Conservation (phyloP, 1,140 invertebrate genomes). For the Cotesia vestalis region DNA sequence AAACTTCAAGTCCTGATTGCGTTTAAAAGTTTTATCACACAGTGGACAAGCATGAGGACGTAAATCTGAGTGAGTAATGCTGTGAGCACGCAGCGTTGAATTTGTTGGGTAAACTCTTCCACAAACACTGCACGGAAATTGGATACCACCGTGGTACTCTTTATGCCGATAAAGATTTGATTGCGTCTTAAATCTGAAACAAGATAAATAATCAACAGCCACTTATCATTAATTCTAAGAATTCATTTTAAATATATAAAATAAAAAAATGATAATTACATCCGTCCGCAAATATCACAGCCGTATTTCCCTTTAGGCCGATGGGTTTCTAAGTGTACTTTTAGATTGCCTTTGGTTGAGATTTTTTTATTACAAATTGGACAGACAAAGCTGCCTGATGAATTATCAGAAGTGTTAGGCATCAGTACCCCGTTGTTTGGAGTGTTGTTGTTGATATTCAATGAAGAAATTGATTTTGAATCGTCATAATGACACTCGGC, state of each 20-base stretch:
- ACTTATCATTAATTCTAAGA: slow-evolving; percentile 18
- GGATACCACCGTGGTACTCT: slow-evolving; percentile 72
- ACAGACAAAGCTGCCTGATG: slow-evolving; percentile 64
- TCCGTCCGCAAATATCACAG: slow-evolving; percentile 75
- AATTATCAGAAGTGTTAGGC: slow-evolving; percentile 33
- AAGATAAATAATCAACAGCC: slow-evolving; percentile 10
- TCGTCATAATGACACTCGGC: slow-evolving; percentile 36
- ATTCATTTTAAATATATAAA: slow-evolving; percentile 16
- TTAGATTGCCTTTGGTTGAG: slow-evolving; percentile 72
- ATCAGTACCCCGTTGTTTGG: slow-evolving; percentile 43
- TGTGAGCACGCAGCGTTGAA: slow-evolving; percentile 75
- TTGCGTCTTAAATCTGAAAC: slow-evolving; percentile 75
- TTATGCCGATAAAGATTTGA: slow-evolving; percentile 74
- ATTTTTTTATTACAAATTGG: slow-evolving; percentile 72
- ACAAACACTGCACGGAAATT: slow-evolving; percentile 74
- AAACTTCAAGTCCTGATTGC: slow-evolving; percentile 81
- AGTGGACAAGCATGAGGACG: slow-evolving; percentile 75
- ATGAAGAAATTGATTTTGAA: slow-evolving; percentile 45
- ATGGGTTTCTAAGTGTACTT: slow-evolving; percentile 74
- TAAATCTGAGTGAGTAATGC: slow-evolving; percentile 76
- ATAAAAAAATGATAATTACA: slow-evolving; percentile 65
- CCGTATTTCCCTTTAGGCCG: slow-evolving; percentile 71
- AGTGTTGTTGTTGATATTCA: slow-evolving; percentile 40
- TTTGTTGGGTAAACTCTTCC: slow-evolving; percentile 76
- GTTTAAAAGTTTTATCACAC: slow-evolving; percentile 79